phyloP scores from a whole-genome alignment of 2,888 invertebrate species.

The Philhelius pedissequus region DNA sequence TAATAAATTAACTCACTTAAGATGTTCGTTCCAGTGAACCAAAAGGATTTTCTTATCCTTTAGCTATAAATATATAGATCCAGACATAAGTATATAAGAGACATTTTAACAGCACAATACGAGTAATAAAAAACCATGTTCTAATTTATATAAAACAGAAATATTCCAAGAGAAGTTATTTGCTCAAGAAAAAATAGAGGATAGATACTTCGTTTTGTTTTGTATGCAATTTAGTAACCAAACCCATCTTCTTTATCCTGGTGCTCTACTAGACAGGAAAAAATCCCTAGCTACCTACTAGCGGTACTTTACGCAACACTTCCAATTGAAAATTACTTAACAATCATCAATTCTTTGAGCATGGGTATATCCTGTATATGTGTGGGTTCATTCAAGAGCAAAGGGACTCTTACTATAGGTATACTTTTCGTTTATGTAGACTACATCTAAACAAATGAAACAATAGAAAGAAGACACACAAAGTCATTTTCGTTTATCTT shows the following conservation, averaged over 20 bases:
- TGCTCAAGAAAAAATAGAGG: neutral
- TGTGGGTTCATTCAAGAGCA: conserved; percentile 30
- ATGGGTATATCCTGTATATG: no score
- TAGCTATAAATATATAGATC: conserved; percentile 21
- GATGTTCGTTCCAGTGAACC: neutral
- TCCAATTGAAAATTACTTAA: conserved; percentile 59
- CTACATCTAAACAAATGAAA: neutral
- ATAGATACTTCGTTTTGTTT: neutral
- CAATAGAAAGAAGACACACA: neutral
- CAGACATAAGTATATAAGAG: neutral
- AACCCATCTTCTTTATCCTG: neutral
- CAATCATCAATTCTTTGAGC: conserved; percentile 51
- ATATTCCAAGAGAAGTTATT: neutral
- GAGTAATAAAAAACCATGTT: neutral
- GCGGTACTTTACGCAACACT: conserved; percentile 14
- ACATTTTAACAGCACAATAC: neutral
- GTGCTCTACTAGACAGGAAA: neutral
- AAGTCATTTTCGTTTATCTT: conserved; percentile 40
- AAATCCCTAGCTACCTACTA: neutral
- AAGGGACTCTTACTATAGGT: neutral
- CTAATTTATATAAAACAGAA: neutral
- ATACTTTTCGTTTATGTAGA: neutral
- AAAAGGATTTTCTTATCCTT: neutral
- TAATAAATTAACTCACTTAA: neutral
- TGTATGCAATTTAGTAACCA: conserved; percentile 23